Evolutionary conservation across 2,888 invertebrate species (phyloP).

Genomic region (Chorisops tibialis): DNA sequence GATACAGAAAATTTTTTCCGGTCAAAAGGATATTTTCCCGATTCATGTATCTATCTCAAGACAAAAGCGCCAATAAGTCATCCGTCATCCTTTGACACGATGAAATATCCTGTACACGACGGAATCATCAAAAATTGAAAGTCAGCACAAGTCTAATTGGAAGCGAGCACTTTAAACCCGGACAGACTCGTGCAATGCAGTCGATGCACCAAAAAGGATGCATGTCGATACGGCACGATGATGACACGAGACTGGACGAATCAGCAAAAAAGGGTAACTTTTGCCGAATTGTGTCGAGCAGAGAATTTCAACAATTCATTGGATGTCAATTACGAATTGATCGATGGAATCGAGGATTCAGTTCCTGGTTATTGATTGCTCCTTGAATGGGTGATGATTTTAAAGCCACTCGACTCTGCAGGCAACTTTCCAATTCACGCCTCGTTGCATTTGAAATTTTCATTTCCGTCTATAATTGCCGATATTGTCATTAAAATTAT

Average conservation of each 20-base stretch:
- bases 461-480: conserved; percentile 13
- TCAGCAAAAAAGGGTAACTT: conserved; percentile 3
- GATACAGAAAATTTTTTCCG: not conserved
- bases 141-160: conserved; percentile 15
- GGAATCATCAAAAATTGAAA: conserved; percentile 1
- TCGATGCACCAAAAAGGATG: too few relatives aligned
- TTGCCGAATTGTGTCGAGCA: not conserved
- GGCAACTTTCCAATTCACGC: conserved; percentile 6
- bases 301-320: conserved; percentile 17
- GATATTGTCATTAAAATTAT: conserved; percentile 22
- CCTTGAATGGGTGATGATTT: conserved; percentile 1
- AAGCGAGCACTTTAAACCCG: conserved; percentile 14
- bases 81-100: conserved; percentile 18
- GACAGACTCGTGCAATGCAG: not conserved
- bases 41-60: not conserved
- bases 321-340: conserved; percentile 24
- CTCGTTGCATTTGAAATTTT: conserved; percentile 18
- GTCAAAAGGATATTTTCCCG: not conserved
- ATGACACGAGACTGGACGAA: too few relatives aligned
- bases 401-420: conserved; percentile 1
- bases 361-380: conserved; percentile 18
- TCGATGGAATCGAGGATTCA: conserved; percentile 17
- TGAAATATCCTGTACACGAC: conserved; percentile 1
- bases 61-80: conserved; percentile 2
- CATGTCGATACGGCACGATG: too few relatives aligned